Evolutionary conservation across 2,113 vertebrate species (phyloP), one percentile per base, ranked within the genome.

Genomic region (Chloropsis cyanopogon): DNA sequence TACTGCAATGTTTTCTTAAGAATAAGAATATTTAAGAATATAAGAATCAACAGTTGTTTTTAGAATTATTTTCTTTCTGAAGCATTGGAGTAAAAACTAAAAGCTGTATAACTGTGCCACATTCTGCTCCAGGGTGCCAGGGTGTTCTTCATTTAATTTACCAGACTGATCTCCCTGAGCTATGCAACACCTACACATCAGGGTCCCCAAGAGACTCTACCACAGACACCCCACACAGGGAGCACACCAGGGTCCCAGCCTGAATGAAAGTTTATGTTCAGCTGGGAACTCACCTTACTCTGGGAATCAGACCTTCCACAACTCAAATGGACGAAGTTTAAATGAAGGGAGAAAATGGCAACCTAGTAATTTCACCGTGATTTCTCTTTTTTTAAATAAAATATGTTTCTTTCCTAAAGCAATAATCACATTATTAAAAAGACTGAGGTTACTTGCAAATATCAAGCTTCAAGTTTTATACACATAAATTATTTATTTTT

Each of bases 171-270:
- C 25, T 41, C 53, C 35, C 6, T 3, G 44, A 42, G 41, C 1
- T 71, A 10, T 23, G 33, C 42, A 60, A 50, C 41, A 78, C 4
- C 19, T 9, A 17, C 25, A 11, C 22, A 24, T 14, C 12, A 76
- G 15, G 8, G 31, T 15, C 21, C 18, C 4, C 13, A 25, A 7
- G 44, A 44, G n/a, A 9, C 21, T 39, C 22, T 20, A 4, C 29
- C 4, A 4, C 46, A 65, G 42, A 35, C 5, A 46, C 12, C 42
- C 73, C 15, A 37, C 3, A 0, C 12, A 6, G 37, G n/a, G 8
- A 2, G 1, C 37, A 52, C n/a, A 52, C 13, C 37, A 37, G 37
- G 18, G 9, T 21, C 59, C n/a, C 80, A 46, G n/a, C 26, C 39
- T 41, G 19, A 63, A 24, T 14, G 7, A 21, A 35, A 39, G 20